phyloP scores from a whole-genome alignment of 2,113 vertebrate genomes.

The Raja brachyura region DNA sequence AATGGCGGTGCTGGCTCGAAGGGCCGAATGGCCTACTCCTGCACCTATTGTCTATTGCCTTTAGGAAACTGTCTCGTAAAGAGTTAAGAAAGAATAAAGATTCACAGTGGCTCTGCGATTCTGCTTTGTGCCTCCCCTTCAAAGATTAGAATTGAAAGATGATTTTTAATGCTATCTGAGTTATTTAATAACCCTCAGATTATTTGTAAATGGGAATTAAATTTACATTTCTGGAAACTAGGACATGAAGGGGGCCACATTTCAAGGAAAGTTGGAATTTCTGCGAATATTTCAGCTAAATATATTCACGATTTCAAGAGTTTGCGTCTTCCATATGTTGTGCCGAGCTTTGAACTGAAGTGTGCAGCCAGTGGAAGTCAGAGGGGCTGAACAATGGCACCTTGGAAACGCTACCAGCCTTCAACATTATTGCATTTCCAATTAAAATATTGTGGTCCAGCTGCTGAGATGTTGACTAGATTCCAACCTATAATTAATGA shows the following conservation, averaged over 20 bases:
- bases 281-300: not conserved
- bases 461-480: not conserved
- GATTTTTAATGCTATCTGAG: slow-evolving; percentile 16
- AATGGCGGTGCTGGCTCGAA: too few relatives aligned
- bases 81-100: not conserved
- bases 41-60: too few relatives aligned
- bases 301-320: not conserved
- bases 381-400: not conserved
- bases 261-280: slow-evolving; percentile 2
- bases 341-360: too few relatives aligned
- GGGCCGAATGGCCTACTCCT: too few relatives aligned
- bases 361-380: not conserved
- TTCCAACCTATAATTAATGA: not conserved
- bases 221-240: slow-evolving; percentile 25
- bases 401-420: not conserved
- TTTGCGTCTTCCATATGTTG: not conserved
- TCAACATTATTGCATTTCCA: not conserved
- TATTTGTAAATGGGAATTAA: not conserved
- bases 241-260: not conserved
- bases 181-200: too few relatives aligned
- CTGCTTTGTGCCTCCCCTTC: not conserved
- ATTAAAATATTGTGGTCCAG: not conserved
- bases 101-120: not conserved
- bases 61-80: not conserved
- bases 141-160: slow-evolving; percentile 8